Evolutionary conservation across 1,140 invertebrate genomes (phyloP).

Genomic region (Drosophila watanabei): DNA sequence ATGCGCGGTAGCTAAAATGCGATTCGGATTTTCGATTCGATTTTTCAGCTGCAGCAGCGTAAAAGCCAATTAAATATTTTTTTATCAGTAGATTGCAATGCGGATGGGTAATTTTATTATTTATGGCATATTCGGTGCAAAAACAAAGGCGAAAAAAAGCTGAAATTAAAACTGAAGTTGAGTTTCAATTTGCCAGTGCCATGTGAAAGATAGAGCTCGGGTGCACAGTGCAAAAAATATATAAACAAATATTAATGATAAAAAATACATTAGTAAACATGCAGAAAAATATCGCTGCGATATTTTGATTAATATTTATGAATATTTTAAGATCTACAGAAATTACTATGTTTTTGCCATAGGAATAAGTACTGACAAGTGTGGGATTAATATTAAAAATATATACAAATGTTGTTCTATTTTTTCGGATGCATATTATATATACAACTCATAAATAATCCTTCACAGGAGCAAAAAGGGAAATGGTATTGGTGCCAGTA

Average conservation of each 20-base stretch:
- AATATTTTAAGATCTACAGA: not conserved
- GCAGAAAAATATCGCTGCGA: no score
- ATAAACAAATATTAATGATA: not conserved
- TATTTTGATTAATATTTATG: no score
- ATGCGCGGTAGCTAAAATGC: constrained; percentile 70
- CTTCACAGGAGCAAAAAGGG: constrained; percentile 16
- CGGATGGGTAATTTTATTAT: constrained; percentile 82
- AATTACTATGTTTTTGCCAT: not conserved
- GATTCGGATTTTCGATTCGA: constrained; percentile 59
- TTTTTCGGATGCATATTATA: not conserved
- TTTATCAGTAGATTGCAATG: constrained; percentile 78
- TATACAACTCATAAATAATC: constrained; percentile 54
- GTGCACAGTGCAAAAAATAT: constrained; percentile 4
- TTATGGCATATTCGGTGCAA: constrained; percentile 52
- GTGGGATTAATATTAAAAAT: not conserved
- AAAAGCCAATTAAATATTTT: constrained; percentile 83
- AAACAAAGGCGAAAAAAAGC: constrained; percentile 33
- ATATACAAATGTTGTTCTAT: not conserved
- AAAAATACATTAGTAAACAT: not conserved
- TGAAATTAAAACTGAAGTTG: constrained; percentile 63
- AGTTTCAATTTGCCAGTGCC: constrained; percentile 63
- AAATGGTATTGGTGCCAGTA: constrained; percentile 10
- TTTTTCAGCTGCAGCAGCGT: constrained; percentile 46
- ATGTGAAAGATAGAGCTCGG: constrained; percentile 3
- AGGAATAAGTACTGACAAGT: not conserved